phyloP scores from a whole-genome alignment of 2,888 invertebrate species.

The Microchrysa polita region DNA sequence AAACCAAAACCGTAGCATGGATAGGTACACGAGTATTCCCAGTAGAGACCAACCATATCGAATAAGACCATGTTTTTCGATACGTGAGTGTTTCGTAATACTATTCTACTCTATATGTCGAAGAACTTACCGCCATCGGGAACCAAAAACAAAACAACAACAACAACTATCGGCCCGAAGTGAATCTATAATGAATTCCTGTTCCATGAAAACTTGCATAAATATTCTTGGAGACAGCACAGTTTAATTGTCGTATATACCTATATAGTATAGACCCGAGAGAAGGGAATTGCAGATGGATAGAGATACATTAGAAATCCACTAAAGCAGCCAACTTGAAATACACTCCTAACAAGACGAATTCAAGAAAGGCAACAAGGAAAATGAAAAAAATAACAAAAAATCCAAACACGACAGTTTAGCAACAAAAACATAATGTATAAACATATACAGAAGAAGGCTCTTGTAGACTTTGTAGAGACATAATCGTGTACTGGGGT shows the following conservation, averaged over 20 bases:
- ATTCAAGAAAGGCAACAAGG: conserved; percentile 24
- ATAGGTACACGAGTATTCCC: too few relatives aligned
- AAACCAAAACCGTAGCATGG: background rate
- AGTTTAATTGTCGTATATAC: conserved; percentile 42
- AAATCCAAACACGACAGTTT: background rate
- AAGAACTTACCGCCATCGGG: background rate
- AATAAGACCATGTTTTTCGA: too few relatives aligned
- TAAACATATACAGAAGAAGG: background rate
- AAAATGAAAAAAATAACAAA: background rate
- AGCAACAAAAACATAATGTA: background rate
- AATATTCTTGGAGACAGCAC: conserved; percentile 40
- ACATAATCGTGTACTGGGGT: background rate
- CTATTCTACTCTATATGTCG: background rate
- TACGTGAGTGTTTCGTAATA: too few relatives aligned
- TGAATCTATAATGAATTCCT: conserved; percentile 42
- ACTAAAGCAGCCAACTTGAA: conserved; percentile 9
- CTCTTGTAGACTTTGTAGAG: background rate
- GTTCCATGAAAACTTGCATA: conserved; percentile 39
- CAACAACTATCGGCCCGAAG: too few relatives aligned
- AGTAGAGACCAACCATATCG: too few relatives aligned
- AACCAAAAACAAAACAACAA: too few relatives aligned
- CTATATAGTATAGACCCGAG: too few relatives aligned
- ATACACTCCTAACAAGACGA: conserved; percentile 33
- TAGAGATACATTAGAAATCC: conserved; percentile 43
- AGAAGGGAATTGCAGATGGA: conserved; percentile 42